These are phyloP conservation scores for Amitus sp. DNA, from an alignment of 2,888 invertebrate species.

Conservation along the genomic window DNA sequence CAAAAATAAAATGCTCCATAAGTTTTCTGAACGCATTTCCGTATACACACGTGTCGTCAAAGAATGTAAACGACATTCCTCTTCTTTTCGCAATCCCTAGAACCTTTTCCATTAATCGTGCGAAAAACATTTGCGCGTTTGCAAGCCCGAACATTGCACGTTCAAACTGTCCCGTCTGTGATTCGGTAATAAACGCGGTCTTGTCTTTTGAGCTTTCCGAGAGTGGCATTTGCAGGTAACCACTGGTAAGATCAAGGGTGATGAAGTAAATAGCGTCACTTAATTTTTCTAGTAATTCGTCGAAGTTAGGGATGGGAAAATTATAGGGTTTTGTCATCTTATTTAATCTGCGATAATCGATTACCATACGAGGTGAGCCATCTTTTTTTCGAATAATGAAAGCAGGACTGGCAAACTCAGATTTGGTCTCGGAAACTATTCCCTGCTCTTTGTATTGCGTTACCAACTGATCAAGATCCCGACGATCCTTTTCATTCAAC, in stretches of 20 bases:
- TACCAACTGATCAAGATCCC: slow-evolving; percentile 9
- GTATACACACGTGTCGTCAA: slow-evolving; percentile 19
- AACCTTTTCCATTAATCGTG: slow-evolving; percentile 15
- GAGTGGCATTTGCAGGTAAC: slow-evolving; percentile 25
- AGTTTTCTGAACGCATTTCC: not conserved
- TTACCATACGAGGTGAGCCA: slow-evolving; percentile 22
- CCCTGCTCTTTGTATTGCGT: slow-evolving; percentile 19
- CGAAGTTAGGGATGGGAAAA: slow-evolving; percentile 25
- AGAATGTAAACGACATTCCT: slow-evolving; percentile 15
- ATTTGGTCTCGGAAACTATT: slow-evolving; percentile 22
- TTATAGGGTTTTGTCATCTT: slow-evolving; percentile 4
- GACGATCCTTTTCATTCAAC: slow-evolving; percentile 19
- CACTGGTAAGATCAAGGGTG: slow-evolving; percentile 13
- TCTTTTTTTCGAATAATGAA: slow-evolving; percentile 31
- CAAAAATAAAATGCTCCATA: slow-evolving; percentile 9
- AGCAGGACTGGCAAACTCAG: slow-evolving; percentile 22
- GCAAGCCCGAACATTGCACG: slow-evolving; percentile 22
- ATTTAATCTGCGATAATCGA: slow-evolving; percentile 24
- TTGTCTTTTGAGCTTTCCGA: slow-evolving; percentile 13
- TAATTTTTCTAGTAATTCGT: slow-evolving; percentile 16
- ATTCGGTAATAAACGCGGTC: slow-evolving; percentile 27
- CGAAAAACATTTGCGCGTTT: slow-evolving; percentile 24
- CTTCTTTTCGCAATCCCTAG: slow-evolving; percentile 7
- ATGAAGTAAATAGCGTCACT: slow-evolving; percentile 11
- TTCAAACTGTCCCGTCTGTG: slow-evolving; percentile 19